A percentile compares a stretch with the other conserved stretches of the same genome.
phyloP scores from a whole-genome alignment of 1,140 invertebrate species.

The Heterodera schachtii region DNA sequence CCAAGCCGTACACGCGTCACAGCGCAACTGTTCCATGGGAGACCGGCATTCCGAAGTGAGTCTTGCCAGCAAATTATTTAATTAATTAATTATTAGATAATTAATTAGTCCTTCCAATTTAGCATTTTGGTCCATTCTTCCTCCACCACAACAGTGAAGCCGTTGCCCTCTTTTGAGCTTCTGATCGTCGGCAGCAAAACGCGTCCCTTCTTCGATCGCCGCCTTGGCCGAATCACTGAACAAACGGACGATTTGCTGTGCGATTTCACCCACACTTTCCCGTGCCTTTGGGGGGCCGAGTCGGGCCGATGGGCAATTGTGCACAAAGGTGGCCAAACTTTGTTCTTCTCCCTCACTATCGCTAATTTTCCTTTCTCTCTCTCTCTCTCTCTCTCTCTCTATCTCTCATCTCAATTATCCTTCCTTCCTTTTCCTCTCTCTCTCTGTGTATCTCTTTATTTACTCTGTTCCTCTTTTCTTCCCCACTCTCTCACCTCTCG shows the following conservation, averaged over 20 bases:
- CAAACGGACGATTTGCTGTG: slow-evolving; percentile 58
- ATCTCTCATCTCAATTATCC: too few species aligned
- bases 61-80: too few species aligned
- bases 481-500: too few species aligned
- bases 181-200: slow-evolving; percentile 60
- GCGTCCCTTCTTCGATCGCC: slow-evolving; percentile 54
- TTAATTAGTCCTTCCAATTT: not conserved
- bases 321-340: slow-evolving; percentile 48
- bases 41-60: not conserved
- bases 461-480: too few species aligned
- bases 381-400: too few species aligned
- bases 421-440: too few species aligned
- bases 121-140: slow-evolving; percentile 13
- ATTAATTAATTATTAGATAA: slow-evolving; percentile 1
- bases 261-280: slow-evolving; percentile 61
- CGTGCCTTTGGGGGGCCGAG: slow-evolving; percentile 63
- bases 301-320: slow-evolving; percentile 63
- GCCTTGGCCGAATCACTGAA: slow-evolving; percentile 49
- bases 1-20: not conserved
- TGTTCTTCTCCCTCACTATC: too few species aligned
- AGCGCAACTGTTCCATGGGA: slow-evolving; percentile 11
- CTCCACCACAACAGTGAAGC: slow-evolving; percentile 23
- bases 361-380: too few species aligned
- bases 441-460: too few species aligned
- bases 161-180: slow-evolving; percentile 49